Conservation (phyloP, 1,140 invertebrate species). For the Drosophila repleta region DNA sequence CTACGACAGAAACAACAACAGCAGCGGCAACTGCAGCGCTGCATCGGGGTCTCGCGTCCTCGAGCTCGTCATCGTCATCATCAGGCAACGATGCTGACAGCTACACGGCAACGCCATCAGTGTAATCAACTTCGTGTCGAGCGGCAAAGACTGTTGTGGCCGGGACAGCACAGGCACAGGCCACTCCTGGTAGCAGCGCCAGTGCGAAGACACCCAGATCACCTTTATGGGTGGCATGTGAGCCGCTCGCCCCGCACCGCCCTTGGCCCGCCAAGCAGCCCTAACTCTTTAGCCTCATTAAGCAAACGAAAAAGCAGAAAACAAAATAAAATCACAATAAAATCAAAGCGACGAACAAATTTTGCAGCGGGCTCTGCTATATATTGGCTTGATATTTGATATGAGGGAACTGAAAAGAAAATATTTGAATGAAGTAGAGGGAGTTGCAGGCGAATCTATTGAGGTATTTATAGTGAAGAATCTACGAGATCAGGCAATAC, state of each 20-base stretch:
- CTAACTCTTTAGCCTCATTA: conserved; percentile 73
- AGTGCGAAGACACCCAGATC: conserved; percentile 15
- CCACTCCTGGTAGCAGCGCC: conserved; percentile 15
- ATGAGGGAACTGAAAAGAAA: too few relatives aligned
- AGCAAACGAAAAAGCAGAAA: conserved; percentile 42
- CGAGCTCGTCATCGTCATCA: conserved; percentile 79
- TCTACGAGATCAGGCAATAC: too few relatives aligned
- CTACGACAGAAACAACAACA: conserved; percentile 42
- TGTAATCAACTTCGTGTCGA: conserved; percentile 79
- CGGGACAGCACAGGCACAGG: conserved; percentile 22
- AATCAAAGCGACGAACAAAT: not conserved
- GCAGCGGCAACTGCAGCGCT: conserved; percentile 41
- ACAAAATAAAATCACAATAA: not conserved
- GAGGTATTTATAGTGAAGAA: conserved; percentile 1
- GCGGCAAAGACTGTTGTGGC: conserved; percentile 37
- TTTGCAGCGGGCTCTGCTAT: conserved; percentile 15
- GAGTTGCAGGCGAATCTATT: conserved; percentile 12
- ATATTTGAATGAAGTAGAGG: too few relatives aligned
- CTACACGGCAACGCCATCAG: conserved; percentile 81
- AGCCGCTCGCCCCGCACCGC: conserved; percentile 40
- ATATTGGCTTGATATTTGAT: conserved; percentile 20
- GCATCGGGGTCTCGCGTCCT: conserved; percentile 54
- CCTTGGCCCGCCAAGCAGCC: conserved; percentile 28
- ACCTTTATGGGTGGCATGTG: conserved; percentile 74
- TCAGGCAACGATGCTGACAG: conserved; percentile 78